Percentiles rank a stretch among this genome's conserved stretches.
These are phyloP conservation scores for Noctua fimbriata DNA, from an alignment of 2,888 invertebrate species.

Conservation along the genomic window DNA sequence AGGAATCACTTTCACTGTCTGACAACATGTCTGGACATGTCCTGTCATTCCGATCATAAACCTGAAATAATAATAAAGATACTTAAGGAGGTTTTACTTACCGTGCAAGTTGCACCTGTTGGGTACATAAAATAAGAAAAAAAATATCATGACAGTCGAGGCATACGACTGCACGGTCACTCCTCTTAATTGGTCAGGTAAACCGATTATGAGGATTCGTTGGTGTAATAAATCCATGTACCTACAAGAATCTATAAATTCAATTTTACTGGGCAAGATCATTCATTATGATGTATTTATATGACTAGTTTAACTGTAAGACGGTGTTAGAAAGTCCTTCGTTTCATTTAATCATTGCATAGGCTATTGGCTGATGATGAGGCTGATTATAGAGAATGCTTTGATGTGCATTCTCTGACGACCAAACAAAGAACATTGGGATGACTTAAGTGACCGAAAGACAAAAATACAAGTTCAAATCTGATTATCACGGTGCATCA, in stretches of 20 bases:
- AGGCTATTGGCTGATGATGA: too few species aligned
- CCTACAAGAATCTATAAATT: background rate
- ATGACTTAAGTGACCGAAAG: too few species aligned
- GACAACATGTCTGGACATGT: conserved; percentile 9
- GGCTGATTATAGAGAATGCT: too few species aligned
- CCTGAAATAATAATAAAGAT: background rate
- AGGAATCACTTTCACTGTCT: background rate
- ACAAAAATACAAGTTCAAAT: too few species aligned
- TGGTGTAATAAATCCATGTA: background rate
- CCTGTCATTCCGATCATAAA: background rate
- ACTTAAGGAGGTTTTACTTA: background rate
- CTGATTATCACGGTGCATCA: too few species aligned
- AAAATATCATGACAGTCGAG: background rate
- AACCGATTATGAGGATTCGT: background rate
- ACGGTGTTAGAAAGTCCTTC: too few species aligned
- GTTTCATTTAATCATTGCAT: too few species aligned
- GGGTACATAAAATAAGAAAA: background rate
- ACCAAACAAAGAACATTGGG: too few species aligned
- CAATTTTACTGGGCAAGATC: background rate
- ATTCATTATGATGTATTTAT: background rate
- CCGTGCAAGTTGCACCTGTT: conserved; percentile 14
- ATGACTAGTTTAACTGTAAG: too few species aligned
- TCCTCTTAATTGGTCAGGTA: conserved; percentile 14
- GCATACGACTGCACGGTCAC: background rate
- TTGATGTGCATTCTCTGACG: too few species aligned